Evolutionary conservation across 2,797 vertebrate genomes (phyloP), one percentile per base, ranked within the genome.

Genomic region (Neolamprologus multifasciatus): DNA sequence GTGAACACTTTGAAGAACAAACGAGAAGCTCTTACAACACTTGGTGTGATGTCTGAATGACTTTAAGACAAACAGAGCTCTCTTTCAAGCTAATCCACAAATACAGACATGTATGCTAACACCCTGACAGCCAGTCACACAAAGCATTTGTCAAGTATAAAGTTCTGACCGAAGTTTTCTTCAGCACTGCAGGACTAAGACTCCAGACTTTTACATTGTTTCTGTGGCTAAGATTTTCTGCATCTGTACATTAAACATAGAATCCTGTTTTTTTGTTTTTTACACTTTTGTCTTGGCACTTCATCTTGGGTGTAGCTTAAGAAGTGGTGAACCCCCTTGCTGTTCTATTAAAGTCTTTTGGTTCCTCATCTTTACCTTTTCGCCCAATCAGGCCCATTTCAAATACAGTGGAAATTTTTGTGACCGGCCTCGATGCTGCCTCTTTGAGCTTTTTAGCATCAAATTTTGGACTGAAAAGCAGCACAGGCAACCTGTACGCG

Each of bases 401-500:
- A 10, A 98, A 97, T 81, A 96, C 87, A 0, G 97, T 94, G 29
- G 93, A 96, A 64, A 97, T 93, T 79, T 95, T 96, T 4, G 97
- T 95, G 59, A 97, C 95, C 13, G 97, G 97, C 85, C 96, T 96
- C 5, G 96, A 92, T 3, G 97, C 97, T 6, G 97, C 97, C 78
- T 99, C 98, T 92, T 88, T 98, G 4, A 99, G 96, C 86, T 96
- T 98, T 79, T 99, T 97, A 17, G 99, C 99, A 0, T 99, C 97
- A 54, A 99, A 99, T 16, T 90, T 97, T 3, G 99, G 99, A 45
- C 97, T 97, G 23, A 97, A 97, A 1, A 99, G 95, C 21, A 99
- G 95, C 87, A 99, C 93, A 4, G 99, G 98, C 33, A 99, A 93
- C 45, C 96, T 97, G 64, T 96, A 87, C 1, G 94, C 92, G 78